Conservation (phyloP, 2,888 invertebrate genomes). For the Leptogaster cylindrica region DNA sequence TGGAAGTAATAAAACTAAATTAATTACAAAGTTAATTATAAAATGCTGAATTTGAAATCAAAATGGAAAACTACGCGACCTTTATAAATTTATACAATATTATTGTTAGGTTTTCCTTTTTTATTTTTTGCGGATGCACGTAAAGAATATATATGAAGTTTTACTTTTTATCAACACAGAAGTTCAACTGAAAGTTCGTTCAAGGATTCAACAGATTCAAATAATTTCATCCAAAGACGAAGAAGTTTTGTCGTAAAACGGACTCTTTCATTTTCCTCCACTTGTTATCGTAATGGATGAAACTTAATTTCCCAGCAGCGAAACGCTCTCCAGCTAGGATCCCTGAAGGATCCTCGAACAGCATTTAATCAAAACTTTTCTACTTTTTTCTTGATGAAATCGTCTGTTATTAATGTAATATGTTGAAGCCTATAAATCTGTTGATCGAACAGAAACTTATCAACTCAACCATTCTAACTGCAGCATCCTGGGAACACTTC, state of each 20-base stretch:
- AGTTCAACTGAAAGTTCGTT: slow-evolving; percentile 19
- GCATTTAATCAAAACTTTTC: slow-evolving; percentile 41
- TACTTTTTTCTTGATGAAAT: slow-evolving; percentile 30
- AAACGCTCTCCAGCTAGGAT: not conserved
- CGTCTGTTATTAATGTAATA: slow-evolving; percentile 26
- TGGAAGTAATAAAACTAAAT: too few species aligned
- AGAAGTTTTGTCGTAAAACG: slow-evolving; percentile 21
- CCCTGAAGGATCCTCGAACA: not conserved
- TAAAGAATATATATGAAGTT: too few species aligned
- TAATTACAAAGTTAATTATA: too few species aligned
- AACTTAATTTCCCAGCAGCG: slow-evolving; percentile 21
- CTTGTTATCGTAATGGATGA: slow-evolving; percentile 6
- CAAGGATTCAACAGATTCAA: slow-evolving; percentile 33
- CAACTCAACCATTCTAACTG: not conserved
- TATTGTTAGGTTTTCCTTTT: too few species aligned
- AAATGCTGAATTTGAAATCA: too few species aligned
- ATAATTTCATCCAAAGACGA: slow-evolving; percentile 18
- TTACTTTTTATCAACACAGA: too few species aligned
- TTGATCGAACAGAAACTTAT: slow-evolving; percentile 16
- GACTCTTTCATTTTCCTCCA: not conserved
- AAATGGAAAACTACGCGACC: too few species aligned
- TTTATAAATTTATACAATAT: too few species aligned
- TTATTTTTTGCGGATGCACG: too few species aligned
- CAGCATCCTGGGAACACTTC: slow-evolving; percentile 3
- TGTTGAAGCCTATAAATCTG: slow-evolving; percentile 23